Base-by-base conservation (phyloP, 1,140 invertebrate genomes). In the Ooceraea biroi region DNA sequence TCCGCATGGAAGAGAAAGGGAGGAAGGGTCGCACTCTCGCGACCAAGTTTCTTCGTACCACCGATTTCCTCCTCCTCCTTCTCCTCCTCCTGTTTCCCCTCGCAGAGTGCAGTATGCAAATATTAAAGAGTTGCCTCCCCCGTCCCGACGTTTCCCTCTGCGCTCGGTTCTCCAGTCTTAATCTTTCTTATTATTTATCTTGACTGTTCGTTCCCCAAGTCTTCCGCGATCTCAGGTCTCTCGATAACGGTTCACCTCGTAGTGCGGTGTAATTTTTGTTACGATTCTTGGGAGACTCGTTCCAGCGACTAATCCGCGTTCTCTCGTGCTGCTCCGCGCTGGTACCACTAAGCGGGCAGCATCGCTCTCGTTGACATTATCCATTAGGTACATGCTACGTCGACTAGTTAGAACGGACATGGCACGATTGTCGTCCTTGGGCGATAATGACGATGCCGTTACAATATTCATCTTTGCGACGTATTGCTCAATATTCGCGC, bases 51-150 rank as follows among this genome's bases (percentile, higher is more conserved):
- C 36, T 36, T 83, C 78, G 84, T 86, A 77, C 68, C 41, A 36
- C 50, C 50, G 50, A 66, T 36, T 7, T 5, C 50, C 7, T n/a
- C 7, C 17, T 5, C 50, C n/a, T n/a, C 8, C 50, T 52, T 0
- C 10, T 17, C 5, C 60, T 36, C 60, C 19, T 17, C 14, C n/a
- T n/a, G 17, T 58, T 14, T 14, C 3, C 12, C 41, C 46, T 58
- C 74, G 66, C 65, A 65, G 50, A 73, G 68, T 89, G 84, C 73
- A 76, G 55, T 82, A 50, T 80, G 88, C 83, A 88, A 88, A 88
- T 88, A 88, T 88, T 85, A 85, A 88, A 87, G 86, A 84, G 48
- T 76, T 22, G 58, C 61, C 1, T 27, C 50, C 22, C 8, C 41
- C 27, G 11, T 25, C 22, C 44, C 41, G 1, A 50, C 17, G 14